Base-by-base conservation (phyloP, 2,113 vertebrate genomes). In the Haplochromis burtoni region DNA sequence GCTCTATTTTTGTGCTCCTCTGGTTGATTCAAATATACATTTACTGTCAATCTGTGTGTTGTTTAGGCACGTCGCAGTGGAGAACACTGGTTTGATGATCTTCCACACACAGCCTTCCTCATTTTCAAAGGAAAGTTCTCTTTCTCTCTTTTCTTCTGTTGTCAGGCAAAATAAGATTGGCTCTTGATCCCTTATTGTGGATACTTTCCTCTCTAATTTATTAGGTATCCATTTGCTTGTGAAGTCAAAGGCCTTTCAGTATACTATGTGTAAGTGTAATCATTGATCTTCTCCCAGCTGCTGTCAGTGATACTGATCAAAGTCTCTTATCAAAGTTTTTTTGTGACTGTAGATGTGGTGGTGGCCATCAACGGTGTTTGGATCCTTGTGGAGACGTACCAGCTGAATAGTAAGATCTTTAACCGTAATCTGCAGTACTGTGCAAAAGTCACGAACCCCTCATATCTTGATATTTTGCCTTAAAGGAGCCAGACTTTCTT, bases 71-170 rank as follows among this genome's bases (percentile, higher is more conserved):
- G 98, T 59, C 97, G 96, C 35, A 99, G 97, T 82, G 95, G 98
- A 1, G 98, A 99, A 73, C 97, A 99, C 89, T 99, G 98, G 99
- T 99, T 99, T 88, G 98, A 99, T 85, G 98, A 99, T 66, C 97
- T 99, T 33, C 98, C 98, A 21, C 96, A 97, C 71, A 99, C 99
- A 2, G 97, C 98, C 1, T 98, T 99, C 94, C 97, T 99, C 57
- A 99, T 99, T 90, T 98, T 99, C 82, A 99, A 99, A 97, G 99
- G 99, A 79, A 78, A 86, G 82, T 86, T 87, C 55, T 90, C 10
- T 42, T 35, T 91, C 71, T 33, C 13, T 42, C 4, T 55, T 45
- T 33, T 9, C 68, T 29, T 78, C 71, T 47, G 24, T 49, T 49
- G 42, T 66, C 17, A 17, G 6, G 21, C 21, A 9, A 24, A 45